Base-by-base conservation (phyloP, 2,113 vertebrate genomes). In the Pseudolaguvia tuberculata region DNA sequence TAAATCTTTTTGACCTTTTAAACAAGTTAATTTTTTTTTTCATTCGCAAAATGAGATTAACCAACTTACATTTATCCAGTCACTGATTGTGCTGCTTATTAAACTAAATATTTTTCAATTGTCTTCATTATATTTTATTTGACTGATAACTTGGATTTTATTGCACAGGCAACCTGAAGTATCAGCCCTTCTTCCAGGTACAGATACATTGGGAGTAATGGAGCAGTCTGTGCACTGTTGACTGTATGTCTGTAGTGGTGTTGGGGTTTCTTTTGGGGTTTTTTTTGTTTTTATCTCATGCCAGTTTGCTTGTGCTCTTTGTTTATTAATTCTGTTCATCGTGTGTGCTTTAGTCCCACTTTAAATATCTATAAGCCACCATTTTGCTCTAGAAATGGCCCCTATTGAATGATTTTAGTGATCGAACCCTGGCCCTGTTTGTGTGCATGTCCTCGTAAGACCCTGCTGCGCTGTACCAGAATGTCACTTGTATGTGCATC, bases 141-240 rank as follows among this genome's bases (percentile, higher is more conserved):
- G 58, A 80, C 23, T 20, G 20, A 55, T 58, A 67, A 67, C 31
- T 25, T 79, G 53, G 31, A 72, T 68, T 71, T 48, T 27, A 18
- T 58, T 35, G 15, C 23, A 56, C 75, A 66, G 66, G 55, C 58
- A 66, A 57, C 20, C 21, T 47, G 52, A 74, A 78, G 70, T 73
- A 59, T 29, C 66, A 48, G 27, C 52, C 70, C 42, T 12, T 70
- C 39, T 5, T 18, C 59, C 50, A 42, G 39, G 1, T 42, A 7
- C 4, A 42, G 7, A 52, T 13, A 21, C 5, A 52, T 8, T 42
- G 8, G 35, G 20, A 73, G 13, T 35, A 73, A 31, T 61, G 27
- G 21, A 65, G 39, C n/a, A 4, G 21, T 23, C 35, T 45, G 53
- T 63, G 42, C n/a, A 25, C 48, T 29, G 50, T 35, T 2, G 18